Base-by-base conservation (phyloP, 1,140 invertebrate species). In the Camponotus floridanus region DNA sequence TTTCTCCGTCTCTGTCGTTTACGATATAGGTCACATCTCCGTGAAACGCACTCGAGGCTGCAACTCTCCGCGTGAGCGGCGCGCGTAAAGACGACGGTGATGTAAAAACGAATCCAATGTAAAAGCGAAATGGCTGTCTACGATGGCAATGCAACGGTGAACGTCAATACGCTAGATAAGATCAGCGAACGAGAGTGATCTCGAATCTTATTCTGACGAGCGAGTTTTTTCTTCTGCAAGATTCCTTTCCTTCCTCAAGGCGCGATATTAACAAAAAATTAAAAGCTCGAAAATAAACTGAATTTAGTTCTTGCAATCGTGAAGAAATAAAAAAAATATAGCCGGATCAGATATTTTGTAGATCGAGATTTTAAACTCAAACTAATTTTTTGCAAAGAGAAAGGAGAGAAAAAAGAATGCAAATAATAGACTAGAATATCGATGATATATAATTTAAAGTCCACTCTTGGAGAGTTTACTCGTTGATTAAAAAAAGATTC, bases 1-100 rank as follows among this genome's bases (percentile, higher is more conserved):
- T 13, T 67, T 13, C 64, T 85, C 59, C 33, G n/a, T 31, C n/a
- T 62, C 18, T 57, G 59, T 62, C 48, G 70, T 90, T 90, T 88
- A 90, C 89, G 89, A 90, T 88, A 65, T 76, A 73, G 86, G 71
- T 90, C 86, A 87, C 45, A 59, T 80, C 57, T 48, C 39, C 51
- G 21, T 45, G 18, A 73, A 78, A 74, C 48, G 76, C 71, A 48
- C 18, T 67, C 31, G 45, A 39, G 67, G 36, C 48, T 57, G 39
- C 51, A 45, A 45, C 11, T 51, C 48, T 4, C 48, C 51, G 76
- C 31, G 26, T 62, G 15, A 62, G 21, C 21, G 21, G 6, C 11
- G 33, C 55, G 36, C 79, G 80, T 85, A 87, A 87, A 87, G 57
- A 73, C 36, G 15, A 68, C 18, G 18, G n/a, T 64, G 39, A 78